phyloP scores from a whole-genome alignment of 2,113 vertebrate species.

The Conger conger region DNA sequence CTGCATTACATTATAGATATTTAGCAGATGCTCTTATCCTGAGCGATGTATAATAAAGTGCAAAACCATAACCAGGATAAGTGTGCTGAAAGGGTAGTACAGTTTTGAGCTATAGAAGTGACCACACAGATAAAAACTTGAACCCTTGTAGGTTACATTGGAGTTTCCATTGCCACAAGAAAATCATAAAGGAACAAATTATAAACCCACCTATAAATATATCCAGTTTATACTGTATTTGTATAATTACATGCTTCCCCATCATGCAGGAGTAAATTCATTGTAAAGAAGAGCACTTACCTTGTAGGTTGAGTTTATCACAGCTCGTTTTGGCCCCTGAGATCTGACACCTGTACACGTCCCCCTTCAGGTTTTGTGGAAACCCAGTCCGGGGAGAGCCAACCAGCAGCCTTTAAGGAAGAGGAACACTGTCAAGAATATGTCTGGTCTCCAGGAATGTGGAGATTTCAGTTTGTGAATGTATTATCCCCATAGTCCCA shows the following conservation, averaged over 20 bases:
- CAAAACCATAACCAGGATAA: too few relatives aligned
- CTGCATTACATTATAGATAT: too few relatives aligned
- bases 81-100: too few relatives aligned
- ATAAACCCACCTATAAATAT: background rate
- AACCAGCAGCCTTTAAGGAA: conserved; percentile 79
- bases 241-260: background rate
- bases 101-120: too few relatives aligned
- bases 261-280: background rate
- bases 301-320: conserved; percentile 79
- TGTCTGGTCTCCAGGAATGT: background rate
- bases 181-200: background rate
- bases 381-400: conserved; percentile 87
- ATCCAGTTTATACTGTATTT: background rate
- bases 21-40: too few relatives aligned
- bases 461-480: background rate
- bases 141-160: too few relatives aligned
- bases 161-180: background rate
- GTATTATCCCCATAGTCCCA: background rate
- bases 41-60: too few relatives aligned
- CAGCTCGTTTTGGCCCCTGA: conserved; percentile 61
- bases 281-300: conserved; percentile 57
- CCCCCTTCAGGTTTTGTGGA: conserved; percentile 79
- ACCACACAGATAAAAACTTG: too few relatives aligned
- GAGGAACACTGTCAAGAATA: background rate
- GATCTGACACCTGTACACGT: conserved; percentile 86